Conservation (phyloP, 2,113 vertebrate genomes). For the Acanthisitta chloris region DNA sequence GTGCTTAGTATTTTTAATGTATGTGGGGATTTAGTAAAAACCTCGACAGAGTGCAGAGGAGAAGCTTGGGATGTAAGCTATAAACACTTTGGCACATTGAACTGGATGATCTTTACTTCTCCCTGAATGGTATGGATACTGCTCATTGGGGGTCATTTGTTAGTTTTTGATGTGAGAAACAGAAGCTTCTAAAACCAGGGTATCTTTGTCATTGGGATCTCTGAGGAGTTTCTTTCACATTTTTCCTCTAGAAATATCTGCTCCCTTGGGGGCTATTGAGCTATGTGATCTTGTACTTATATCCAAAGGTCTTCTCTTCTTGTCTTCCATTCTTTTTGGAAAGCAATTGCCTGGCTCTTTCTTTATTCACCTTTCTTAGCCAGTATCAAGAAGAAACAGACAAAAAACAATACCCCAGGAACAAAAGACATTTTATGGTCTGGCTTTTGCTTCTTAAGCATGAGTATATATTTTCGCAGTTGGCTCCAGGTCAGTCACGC, state of each 20-base stretch:
- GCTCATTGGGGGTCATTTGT: slow-evolving; percentile 9
- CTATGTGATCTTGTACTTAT: neutral
- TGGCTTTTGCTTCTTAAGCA: neutral
- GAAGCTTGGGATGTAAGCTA: slow-evolving; percentile 31
- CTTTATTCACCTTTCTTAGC: neutral
- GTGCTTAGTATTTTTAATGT: slow-evolving; percentile 73
- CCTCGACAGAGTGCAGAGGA: slow-evolving; percentile 46
- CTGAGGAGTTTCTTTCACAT: neutral
- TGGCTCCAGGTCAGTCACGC: neutral
- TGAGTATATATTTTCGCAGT: neutral
- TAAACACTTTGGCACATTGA: slow-evolving; percentile 33
- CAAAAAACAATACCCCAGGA: neutral
- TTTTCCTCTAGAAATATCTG: neutral
- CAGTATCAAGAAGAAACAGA: neutral
- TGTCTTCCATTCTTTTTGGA: neutral
- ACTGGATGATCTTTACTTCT: slow-evolving; percentile 30
- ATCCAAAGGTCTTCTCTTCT: neutral
- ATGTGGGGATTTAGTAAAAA: slow-evolving; percentile 63
- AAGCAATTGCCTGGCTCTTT: neutral
- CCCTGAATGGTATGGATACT: neutral
- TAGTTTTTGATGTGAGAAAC: neutral
- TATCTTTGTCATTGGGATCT: neutral
- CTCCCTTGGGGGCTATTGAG: neutral
- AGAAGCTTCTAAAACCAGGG: neutral
- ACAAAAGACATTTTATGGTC: neutral